Base-by-base conservation (phyloP, 2,888 invertebrate species). In the Agrotis clavis region DNA sequence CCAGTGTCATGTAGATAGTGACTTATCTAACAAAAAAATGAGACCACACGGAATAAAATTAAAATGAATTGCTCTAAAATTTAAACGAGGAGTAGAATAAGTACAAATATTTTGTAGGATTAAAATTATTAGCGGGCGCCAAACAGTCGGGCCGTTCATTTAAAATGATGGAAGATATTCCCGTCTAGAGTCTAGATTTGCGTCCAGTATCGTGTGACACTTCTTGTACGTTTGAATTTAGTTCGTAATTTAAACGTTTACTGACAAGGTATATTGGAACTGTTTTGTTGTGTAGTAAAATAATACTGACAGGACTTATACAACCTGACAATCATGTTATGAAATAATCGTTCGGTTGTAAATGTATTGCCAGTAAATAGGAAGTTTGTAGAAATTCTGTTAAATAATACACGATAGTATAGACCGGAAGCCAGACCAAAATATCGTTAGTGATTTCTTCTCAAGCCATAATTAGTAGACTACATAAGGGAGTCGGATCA, bases 111-210 rank as follows among this genome's bases (percentile, higher is more conserved):
- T 57, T 21, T 47, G n/a, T 62, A 41, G 18, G 25, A 74, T 69
- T 45, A 13, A 21, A 67, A 78, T 70, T 64, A 65, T 64, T 68
- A 47, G 64, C 35, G 14, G 84, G 76, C 83, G 82, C 79, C 84
- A 9, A 47, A 9, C 19, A 54, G 74, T 25, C 71, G 78, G 65
- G 13, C 25, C 2, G n/a, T 69, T 25, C 50, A 18, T 67, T 66
- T 50, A 30, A 25, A 51, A 61, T 21, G 47, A 62, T 64, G 66
- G 35, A 66, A 76, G 19, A 74, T 76, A 81, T 79, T 69, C 64
- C 47, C 50, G 64, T 67, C 71, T 45, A 25, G 18, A 41, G 66
- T 71, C 79, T 76, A 74, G 77, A 74, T 60, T 21, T 21, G 45
- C 66, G 35, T 9, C 56, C 66, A 68, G 19, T 16, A 9, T 50